phyloP scores from a whole-genome alignment of 2,797 vertebrate species.

The Hyperoplus immaculatus region DNA sequence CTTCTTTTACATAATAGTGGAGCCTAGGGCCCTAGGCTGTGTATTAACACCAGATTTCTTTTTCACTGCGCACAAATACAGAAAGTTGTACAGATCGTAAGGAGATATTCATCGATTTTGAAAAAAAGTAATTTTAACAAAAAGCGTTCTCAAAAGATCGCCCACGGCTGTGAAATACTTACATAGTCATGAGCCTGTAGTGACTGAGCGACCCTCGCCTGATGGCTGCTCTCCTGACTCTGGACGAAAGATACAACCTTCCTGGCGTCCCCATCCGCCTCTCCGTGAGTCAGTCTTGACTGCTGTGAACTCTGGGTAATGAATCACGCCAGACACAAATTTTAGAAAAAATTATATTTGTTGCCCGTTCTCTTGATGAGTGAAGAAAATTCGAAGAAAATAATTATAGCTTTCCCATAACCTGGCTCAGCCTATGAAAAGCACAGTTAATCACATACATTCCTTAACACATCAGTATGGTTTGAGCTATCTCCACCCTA shows the following conservation, averaged over 20 bases:
- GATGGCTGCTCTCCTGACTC: slow-evolving; percentile 77
- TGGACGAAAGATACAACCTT: slow-evolving; percentile 80
- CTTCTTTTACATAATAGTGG: too few relatives aligned
- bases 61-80: too few relatives aligned
- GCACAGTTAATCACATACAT: not conserved
- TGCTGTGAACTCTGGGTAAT: slow-evolving; percentile 90
- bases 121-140: too few relatives aligned
- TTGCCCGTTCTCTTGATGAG: not conserved
- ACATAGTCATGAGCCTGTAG: slow-evolving; percentile 90
- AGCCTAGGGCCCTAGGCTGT: too few relatives aligned
- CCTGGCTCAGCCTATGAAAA: not conserved
- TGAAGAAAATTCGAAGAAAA: not conserved
- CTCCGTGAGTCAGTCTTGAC: slow-evolving; percentile 83
- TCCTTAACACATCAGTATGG: not conserved
- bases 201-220: slow-evolving; percentile 87
- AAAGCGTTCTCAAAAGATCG: too few relatives aligned
- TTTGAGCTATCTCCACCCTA: slow-evolving; percentile 63
- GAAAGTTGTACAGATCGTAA: too few relatives aligned
- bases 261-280: slow-evolving; percentile 82
- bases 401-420: not conserved
- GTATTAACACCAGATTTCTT: too few relatives aligned
- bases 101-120: too few relatives aligned
- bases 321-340: slow-evolving; percentile 9
- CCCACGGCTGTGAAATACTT: slow-evolving; percentile 62
- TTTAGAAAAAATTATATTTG: not conserved